phyloP scores from a whole-genome alignment of 1,140 invertebrate genomes.

The Cydia amplana region DNA sequence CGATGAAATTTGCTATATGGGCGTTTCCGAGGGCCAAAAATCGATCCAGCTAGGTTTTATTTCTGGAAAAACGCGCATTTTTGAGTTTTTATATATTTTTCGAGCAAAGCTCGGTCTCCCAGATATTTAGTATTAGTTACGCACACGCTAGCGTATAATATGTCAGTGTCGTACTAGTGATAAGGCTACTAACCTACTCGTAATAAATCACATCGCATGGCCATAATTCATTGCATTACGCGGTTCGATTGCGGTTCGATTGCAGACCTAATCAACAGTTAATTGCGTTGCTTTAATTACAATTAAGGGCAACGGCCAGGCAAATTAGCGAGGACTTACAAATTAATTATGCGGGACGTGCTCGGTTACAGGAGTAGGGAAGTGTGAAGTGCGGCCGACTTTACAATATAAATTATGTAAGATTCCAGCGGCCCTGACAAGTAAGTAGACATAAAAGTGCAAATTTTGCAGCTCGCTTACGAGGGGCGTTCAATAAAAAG shows the following conservation, averaged over 20 bases:
- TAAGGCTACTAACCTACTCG: background rate
- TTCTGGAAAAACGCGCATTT: no score
- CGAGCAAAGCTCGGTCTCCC: no score
- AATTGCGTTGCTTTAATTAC: constrained; percentile 19
- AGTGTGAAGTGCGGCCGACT: background rate
- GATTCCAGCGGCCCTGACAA: background rate
- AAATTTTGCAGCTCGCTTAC: no score
- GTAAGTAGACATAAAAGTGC: no score
- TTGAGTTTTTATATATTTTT: no score
- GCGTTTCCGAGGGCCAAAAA: no score
- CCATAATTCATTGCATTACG: background rate
- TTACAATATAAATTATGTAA: background rate
- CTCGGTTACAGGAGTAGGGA: background rate
- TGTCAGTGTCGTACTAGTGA: background rate
- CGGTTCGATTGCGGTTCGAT: background rate
- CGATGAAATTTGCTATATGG: no score
- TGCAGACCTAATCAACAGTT: constrained; percentile 20
- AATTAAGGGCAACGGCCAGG: background rate
- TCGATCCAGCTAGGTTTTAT: no score
- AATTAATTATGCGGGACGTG: constrained; percentile 8
- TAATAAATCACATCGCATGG: background rate
- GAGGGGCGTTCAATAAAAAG: no score
- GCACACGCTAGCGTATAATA: no score
- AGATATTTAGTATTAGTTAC: no score
- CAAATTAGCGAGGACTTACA: constrained; percentile 7